phyloP scores from a whole-genome alignment of 2,113 vertebrate species.

The Nothobranchius kuhntae region DNA sequence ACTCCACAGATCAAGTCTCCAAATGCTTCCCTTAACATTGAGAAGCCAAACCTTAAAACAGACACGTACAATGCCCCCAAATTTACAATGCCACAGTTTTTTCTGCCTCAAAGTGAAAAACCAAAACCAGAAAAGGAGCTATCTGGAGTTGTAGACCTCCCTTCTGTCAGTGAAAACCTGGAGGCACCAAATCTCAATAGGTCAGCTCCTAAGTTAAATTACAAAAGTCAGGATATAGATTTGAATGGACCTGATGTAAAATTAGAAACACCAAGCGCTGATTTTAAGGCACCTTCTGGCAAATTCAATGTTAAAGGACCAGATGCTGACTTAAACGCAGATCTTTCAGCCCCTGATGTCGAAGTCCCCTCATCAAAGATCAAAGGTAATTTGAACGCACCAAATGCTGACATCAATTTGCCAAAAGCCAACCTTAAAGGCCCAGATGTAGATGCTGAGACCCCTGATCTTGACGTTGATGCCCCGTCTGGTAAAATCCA shows the following conservation, averaged over 20 bases:
- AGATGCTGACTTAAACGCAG: conserved; percentile 48
- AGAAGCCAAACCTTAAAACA: conserved; percentile 48
- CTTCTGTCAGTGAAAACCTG: conserved; percentile 44
- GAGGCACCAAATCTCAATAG: conserved; percentile 46
- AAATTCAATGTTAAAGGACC: conserved; percentile 61
- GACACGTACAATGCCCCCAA: conserved; percentile 37
- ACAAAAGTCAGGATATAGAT: conserved; percentile 41
- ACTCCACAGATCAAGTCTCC: conserved; percentile 51
- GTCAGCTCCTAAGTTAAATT: conserved; percentile 39
- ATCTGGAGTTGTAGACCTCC: conserved; percentile 40
- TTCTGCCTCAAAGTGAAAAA: conserved; percentile 26
- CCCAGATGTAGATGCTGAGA: conserved; percentile 53
- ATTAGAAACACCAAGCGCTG: conserved; percentile 54
- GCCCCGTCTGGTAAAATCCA: conserved; percentile 54
- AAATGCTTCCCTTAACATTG: conserved; percentile 44
- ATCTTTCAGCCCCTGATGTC: conserved; percentile 51
- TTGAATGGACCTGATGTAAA: conserved; percentile 57
- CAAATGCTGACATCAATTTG: conserved; percentile 56
- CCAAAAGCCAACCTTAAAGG: conserved; percentile 60
- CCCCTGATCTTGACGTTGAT: conserved; percentile 50
- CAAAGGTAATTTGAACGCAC: conserved; percentile 51
- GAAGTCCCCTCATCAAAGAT: conserved; percentile 52
- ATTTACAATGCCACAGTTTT: conserved; percentile 67
- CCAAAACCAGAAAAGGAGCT: conserved; percentile 46
- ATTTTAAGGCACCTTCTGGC: conserved; percentile 27